Evolutionary conservation across 2,888 invertebrate genomes (phyloP), one percentile per base, ranked within the genome.

Genomic region (Mesochorus sp.): DNA sequence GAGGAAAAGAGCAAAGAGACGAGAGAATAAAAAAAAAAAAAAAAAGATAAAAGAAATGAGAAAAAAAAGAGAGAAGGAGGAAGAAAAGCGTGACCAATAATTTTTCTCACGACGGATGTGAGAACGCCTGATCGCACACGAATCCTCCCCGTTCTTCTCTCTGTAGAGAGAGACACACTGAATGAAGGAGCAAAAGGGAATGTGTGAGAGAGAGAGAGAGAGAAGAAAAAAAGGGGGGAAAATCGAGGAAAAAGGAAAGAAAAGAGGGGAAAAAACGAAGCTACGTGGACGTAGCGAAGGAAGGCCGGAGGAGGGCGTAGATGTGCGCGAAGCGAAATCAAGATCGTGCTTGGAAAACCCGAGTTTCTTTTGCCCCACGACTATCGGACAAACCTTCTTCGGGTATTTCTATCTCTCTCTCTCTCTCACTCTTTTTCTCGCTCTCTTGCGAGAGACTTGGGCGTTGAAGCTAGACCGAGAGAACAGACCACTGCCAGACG

Each of bases 301-400:
- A 37, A 49, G 39, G 62, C 12, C 21, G 64, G 61, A 28, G 57
- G 66, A 44, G 55, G 57, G 79, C 71, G 79, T 64, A 66, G 61
- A 62, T 67, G 72, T 73, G 49, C 71, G 76, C 72, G 72, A 64
- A 75, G 76, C 79, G 76, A 76, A 75, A 79, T 79, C 78, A 79
- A 79, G 78, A 79, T 79, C 78, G 78, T 79, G 78, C 78, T 71
- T 71, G 74, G 78, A 79, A 79, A 79, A 74, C 78, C 59, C 64
- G 78, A 78, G 66, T 78, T 78, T 78, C 78, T 74, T 68, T 78
- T 68, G 55, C 73, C 62, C 73, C 34, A 53, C 47, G 68, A 68
- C 57, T 57, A 71, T 62, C 71, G 5, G 71, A 51, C 49, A 59
- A 47, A 49, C 37, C 42, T 39, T 34, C 28, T 61, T 31, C 42